Conservation (phyloP, 1,140 invertebrate genomes). For the Babylonia areolata region DNA sequence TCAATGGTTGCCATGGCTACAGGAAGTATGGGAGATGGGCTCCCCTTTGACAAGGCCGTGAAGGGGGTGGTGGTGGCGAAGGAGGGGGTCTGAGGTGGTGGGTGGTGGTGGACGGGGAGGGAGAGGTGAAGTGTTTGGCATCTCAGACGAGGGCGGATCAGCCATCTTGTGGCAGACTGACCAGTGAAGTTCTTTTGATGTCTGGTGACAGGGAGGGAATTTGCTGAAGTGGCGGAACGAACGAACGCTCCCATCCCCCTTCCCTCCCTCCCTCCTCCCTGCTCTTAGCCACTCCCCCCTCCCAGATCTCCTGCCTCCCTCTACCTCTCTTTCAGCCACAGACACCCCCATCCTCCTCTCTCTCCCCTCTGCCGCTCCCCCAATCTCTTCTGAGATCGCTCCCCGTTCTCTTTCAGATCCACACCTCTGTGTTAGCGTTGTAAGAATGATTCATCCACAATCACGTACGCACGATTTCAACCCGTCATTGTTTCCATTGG, state of each 20-base stretch:
- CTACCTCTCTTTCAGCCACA: no score
- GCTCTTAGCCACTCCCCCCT: background rate
- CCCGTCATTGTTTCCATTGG: no score
- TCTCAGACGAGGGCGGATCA: background rate
- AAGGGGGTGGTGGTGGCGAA: background rate
- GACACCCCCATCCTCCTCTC: background rate
- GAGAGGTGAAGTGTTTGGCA: background rate
- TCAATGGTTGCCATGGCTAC: conserved; percentile 42
- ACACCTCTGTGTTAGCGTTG: no score
- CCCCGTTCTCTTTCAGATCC: no score
- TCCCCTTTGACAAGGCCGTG: conserved; percentile 39
- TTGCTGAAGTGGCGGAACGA: conserved; percentile 1
- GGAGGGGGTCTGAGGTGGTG: background rate
- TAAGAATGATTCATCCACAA: no score
- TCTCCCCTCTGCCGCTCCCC: no score
- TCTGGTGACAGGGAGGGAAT: background rate
- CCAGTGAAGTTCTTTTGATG: conserved; percentile 6
- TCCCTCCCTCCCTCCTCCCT: background rate
- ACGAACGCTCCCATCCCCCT: background rate
- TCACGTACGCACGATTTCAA: no score
- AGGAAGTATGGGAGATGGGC: conserved; percentile 40
- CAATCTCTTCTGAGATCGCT: no score
- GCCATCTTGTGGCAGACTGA: conserved; percentile 12
- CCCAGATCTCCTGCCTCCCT: background rate
- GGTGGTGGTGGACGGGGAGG: background rate